Conservation (phyloP, 2,797 vertebrate species). For the Gallinago solitaria region DNA sequence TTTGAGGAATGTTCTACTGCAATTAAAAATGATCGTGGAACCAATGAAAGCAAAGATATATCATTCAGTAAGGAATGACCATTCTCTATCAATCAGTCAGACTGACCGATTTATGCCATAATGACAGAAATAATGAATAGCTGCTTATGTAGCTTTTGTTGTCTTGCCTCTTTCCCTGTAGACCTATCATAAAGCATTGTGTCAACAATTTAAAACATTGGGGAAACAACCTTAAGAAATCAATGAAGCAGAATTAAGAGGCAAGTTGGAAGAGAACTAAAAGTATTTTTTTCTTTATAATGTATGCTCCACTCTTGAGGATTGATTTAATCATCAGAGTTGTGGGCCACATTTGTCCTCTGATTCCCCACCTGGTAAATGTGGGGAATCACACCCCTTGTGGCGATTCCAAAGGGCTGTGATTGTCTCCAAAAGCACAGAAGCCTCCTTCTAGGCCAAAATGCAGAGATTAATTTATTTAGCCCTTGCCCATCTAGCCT, state of each 20-base stretch:
- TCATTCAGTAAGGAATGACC: background rate
- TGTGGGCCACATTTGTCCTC: background rate
- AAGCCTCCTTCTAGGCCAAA: background rate
- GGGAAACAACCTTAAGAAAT: background rate
- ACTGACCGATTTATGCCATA: background rate
- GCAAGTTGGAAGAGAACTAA: background rate
- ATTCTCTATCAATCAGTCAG: background rate
- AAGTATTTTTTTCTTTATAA: background rate
- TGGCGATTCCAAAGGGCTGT: background rate
- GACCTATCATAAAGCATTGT: background rate
- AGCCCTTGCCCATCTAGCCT: background rate
- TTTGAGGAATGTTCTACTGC: background rate
- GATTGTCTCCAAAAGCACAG: background rate
- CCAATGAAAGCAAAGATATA: background rate
- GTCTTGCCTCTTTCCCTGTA: background rate
- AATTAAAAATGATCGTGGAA: background rate
- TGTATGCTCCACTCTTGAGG: background rate
- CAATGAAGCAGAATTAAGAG: background rate
- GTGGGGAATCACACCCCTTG: too few species aligned
- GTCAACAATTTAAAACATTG: background rate
- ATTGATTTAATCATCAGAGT: background rate
- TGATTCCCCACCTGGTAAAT: background rate
- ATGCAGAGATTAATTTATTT: background rate
- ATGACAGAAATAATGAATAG: slow-evolving; percentile 3
- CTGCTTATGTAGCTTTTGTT: background rate